A percentile compares a stretch with the other conserved stretches of the same genome.
These are phyloP conservation scores for Musca domestica DNA, from an alignment of 1,140 invertebrate genomes.

Conservation along the genomic window DNA sequence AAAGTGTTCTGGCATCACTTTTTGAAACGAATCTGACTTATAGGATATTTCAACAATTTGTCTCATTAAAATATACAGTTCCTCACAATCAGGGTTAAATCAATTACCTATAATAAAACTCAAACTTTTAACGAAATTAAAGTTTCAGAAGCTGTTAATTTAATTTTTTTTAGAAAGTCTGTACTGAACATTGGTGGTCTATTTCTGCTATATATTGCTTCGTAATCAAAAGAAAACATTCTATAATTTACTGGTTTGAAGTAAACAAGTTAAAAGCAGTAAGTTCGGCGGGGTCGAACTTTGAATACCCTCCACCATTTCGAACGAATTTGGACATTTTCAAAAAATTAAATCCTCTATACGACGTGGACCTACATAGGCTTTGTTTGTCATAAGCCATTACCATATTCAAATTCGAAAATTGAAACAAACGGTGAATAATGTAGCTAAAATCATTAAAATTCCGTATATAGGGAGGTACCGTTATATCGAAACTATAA, in stretches of 20 bases:
- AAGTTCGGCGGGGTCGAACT: too few relatives aligned
- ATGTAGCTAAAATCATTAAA: too few relatives aligned
- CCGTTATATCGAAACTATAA: too few relatives aligned
- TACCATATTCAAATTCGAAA: too few relatives aligned
- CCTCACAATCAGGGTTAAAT: background rate
- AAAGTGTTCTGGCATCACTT: background rate
- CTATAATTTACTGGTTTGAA: background rate
- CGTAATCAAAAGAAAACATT: constrained; percentile 11
- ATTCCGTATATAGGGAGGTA: too few relatives aligned
- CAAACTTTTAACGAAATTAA: background rate
- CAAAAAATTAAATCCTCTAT: too few relatives aligned
- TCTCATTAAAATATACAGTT: background rate
- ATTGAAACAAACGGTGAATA: too few relatives aligned
- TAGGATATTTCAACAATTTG: constrained; percentile 14
- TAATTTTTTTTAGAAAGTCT: background rate
- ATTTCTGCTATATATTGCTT: background rate
- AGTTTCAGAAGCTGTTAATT: constrained; percentile 6
- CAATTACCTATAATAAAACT: constrained; percentile 4
- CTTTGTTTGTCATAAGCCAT: too few relatives aligned
- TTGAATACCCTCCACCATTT: too few relatives aligned
- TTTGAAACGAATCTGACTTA: background rate
- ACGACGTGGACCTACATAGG: too few relatives aligned
- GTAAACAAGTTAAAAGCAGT: too few relatives aligned
- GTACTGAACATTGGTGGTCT: background rate
- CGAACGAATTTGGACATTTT: too few relatives aligned